Evolutionary conservation across 2,888 invertebrate species (phyloP), one percentile per base, ranked within the genome.

Genomic region (Loripinus fragilis): DNA sequence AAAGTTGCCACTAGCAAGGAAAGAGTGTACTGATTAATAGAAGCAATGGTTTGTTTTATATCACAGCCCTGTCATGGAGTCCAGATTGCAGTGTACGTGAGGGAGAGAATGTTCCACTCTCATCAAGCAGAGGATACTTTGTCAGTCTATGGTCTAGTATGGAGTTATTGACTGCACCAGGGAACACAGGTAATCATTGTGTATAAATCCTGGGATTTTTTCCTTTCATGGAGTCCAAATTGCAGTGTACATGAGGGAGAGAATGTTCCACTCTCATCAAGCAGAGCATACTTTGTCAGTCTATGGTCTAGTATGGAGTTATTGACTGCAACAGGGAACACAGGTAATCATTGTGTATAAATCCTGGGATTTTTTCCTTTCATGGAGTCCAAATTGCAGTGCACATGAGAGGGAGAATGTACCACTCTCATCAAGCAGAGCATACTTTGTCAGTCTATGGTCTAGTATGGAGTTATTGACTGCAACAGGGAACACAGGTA

Each of bases 131-230:
- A 35, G 81, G 82, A 0, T 89, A 87, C 72, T 88, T 78, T 65
- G 38, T 86, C 25, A 86, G 81, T 78, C 64, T 84, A 8, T 89
- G 88, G 89, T 85, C 88, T 0, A 82, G 79, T 38, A 77, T 74
- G 71, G 82, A 80, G 77, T 84, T 76, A 79, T 80, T n/a, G 52
- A 76, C 77, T 23, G 66, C 55, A 42, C 38, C 71, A 23, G 84
- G 80, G 87, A 79, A 74, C 68, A 79, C 69, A 23, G 67, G 78
- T 79, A 50, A 25, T 20, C n/a, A n/a, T n/a, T n/a, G n/a, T n/a
- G n/a, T n/a, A n/a, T n/a, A n/a, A n/a, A n/a, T n/a, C n/a, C n/a
- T n/a, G n/a, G n/a, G n/a, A n/a, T n/a, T n/a, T n/a, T n/a, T n/a
- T n/a, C 30, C 33, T 88, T 17, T 75, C 74, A 41, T 88, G 88